Conservation (phyloP, 2,113 vertebrate species). For the Pelobates fuscus region DNA sequence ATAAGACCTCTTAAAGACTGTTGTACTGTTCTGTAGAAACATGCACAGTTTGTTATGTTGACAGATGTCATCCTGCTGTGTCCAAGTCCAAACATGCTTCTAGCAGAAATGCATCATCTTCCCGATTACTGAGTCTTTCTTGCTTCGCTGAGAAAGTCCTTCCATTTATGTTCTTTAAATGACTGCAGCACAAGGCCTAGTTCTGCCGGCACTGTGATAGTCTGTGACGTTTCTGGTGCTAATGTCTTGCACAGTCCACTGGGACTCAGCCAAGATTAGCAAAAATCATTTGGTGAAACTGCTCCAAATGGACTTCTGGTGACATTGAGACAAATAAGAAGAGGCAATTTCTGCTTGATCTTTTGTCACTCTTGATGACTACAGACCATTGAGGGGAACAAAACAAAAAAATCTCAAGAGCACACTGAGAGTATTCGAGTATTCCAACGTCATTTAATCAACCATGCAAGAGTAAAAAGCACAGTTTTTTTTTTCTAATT, state of each 20-base stretch:
- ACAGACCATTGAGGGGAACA: not conserved
- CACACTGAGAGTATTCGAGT: not conserved
- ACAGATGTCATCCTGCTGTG: constrained; percentile 29
- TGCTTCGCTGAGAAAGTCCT: constrained; percentile 36
- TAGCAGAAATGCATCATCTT: constrained; percentile 3
- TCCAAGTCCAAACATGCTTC: constrained; percentile 44
- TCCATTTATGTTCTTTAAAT: constrained; percentile 33
- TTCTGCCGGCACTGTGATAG: not conserved
- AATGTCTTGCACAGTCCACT: not conserved
- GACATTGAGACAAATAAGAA: constrained; percentile 17
- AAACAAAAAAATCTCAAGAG: not conserved
- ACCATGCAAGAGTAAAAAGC: too few relatives aligned
- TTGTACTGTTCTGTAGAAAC: constrained; percentile 11
- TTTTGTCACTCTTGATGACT: constrained; percentile 2
- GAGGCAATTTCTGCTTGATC: constrained; percentile 21
- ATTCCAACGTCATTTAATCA: too few relatives aligned
- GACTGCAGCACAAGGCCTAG: constrained; percentile 3
- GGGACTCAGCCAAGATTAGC: not conserved
- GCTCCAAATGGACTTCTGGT: not conserved
- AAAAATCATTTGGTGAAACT: constrained; percentile 2
- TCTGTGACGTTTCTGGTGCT: not conserved
- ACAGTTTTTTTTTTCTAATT: too few relatives aligned
- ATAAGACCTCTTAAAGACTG: not conserved
- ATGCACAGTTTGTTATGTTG: constrained; percentile 18
- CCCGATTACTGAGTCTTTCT: not conserved